Conservation (phyloP, 2,113 vertebrate species). For the Ceyx melanurus region DNA sequence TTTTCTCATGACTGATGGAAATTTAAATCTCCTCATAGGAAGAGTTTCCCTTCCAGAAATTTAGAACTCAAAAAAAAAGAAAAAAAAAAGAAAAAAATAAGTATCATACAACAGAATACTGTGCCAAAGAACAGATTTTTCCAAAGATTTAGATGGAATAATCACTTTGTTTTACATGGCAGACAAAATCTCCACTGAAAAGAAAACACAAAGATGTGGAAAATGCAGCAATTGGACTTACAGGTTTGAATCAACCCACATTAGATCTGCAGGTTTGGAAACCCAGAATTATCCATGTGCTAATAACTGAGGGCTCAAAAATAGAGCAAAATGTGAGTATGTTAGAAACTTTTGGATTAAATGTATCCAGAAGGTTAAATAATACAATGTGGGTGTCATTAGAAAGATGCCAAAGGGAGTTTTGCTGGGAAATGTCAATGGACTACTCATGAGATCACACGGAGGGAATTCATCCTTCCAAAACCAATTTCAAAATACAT, state of each 20-base stretch:
- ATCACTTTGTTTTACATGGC: conserved; percentile 71
- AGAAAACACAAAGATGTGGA: conserved; percentile 56
- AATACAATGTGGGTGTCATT: not conserved
- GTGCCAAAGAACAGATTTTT: conserved; percentile 64
- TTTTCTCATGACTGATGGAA: conserved; percentile 72
- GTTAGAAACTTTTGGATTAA: not conserved
- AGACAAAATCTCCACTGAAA: conserved; percentile 69
- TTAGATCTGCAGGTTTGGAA: conserved; percentile 28
- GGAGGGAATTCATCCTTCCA: not conserved
- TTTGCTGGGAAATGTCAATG: not conserved
- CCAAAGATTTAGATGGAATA: conserved; percentile 57
- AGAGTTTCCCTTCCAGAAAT: conserved; percentile 75
- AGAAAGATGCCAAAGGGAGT: not conserved
- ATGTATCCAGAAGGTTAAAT: not conserved
- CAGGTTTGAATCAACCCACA: conserved; percentile 21
- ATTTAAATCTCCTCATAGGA: conserved; percentile 61
- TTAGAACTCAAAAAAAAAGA: not conserved
- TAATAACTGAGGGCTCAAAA: not conserved
- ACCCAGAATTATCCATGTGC: not conserved
- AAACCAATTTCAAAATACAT: not conserved
- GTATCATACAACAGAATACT: conserved; percentile 37
- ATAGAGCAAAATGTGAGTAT: not conserved
- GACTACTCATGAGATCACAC: not conserved
- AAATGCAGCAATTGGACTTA: conserved; percentile 51
- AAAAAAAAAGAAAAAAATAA: not conserved